A percentile compares a stretch with the other conserved stretches of the same genome.
Evolutionary conservation across 2,113 vertebrate species (phyloP).

Genomic region (Apodemus speciosus): DNA sequence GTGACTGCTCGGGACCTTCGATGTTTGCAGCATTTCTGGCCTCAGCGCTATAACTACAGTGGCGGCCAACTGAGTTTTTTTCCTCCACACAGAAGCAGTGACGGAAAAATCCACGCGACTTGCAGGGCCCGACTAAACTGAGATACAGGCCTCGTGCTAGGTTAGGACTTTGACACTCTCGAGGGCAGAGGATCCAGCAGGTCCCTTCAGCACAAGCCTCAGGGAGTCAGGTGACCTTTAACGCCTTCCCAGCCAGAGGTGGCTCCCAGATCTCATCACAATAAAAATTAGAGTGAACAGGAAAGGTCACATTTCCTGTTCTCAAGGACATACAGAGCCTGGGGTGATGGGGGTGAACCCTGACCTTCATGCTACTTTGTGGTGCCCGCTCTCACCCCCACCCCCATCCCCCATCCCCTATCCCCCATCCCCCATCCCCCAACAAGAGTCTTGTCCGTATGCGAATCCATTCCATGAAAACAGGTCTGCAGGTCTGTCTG

Average conservation of each 20-base stretch:
- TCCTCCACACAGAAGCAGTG: neutral
- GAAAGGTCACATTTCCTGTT: neutral
- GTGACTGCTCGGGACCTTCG: no score
- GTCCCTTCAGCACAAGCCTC: neutral
- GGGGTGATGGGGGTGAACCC: neutral
- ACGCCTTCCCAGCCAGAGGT: neutral
- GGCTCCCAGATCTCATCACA: neutral
- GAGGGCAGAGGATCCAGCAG: neutral
- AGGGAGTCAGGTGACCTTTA: neutral
- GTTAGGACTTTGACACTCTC: neutral
- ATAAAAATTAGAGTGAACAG: no score
- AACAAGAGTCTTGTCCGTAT: neutral
- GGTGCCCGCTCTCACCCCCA: no score
- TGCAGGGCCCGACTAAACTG: neutral
- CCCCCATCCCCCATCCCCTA: no score
- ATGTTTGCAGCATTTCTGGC: no score
- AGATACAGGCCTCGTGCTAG: neutral
- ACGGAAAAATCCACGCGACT: fast-evolving
- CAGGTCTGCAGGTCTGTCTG: no score
- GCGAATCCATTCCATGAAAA: neutral
- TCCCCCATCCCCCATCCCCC: no score
- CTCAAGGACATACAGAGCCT: neutral
- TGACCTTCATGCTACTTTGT: neutral
- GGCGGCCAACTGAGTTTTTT: neutral
- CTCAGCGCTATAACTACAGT: neutral